These are phyloP conservation scores for Phycodurus eques DNA, from an alignment of 2,113 vertebrate genomes.

Conservation along the genomic window DNA sequence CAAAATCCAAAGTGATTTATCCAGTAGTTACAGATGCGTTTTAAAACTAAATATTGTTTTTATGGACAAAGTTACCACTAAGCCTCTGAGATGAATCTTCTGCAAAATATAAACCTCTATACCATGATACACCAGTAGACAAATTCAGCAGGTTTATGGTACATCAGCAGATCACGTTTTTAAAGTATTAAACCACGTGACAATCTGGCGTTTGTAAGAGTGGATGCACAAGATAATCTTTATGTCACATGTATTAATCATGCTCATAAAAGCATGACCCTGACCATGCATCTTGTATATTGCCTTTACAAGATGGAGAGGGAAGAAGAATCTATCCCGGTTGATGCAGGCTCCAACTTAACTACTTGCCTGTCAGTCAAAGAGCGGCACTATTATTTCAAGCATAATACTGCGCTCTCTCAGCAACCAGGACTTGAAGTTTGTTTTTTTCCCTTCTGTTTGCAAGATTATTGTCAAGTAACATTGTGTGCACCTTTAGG, in stretches of 20 bases:
- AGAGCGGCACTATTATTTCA: not conserved
- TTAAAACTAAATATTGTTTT: not conserved
- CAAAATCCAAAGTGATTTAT: not conserved
- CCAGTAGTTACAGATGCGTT: not conserved
- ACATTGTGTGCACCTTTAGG: not conserved
- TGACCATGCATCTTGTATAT: not conserved
- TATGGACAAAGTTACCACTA: slow-evolving; percentile 1
- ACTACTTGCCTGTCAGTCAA: not conserved
- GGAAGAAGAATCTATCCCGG: not conserved
- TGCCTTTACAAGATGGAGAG: too few species aligned
- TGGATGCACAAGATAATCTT: not conserved
- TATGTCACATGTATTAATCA: not conserved
- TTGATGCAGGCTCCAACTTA: not conserved
- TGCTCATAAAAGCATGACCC: not conserved
- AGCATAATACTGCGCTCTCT: too few species aligned
- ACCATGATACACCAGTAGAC: not conserved
- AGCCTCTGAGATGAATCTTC: not conserved
- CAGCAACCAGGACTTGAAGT: too few species aligned
- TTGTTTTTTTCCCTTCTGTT: too few species aligned
- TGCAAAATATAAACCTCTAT: slow-evolving; percentile 2
- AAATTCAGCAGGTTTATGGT: not conserved
- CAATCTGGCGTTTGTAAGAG: not conserved
- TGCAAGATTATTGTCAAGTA: too few species aligned
- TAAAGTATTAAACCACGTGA: not conserved
- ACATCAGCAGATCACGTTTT: not conserved